Percentiles rank a stretch among this genome's conserved stretches.
Evolutionary conservation across 1,140 invertebrate genomes (phyloP).

Genomic region (Bacillus rossius): DNA sequence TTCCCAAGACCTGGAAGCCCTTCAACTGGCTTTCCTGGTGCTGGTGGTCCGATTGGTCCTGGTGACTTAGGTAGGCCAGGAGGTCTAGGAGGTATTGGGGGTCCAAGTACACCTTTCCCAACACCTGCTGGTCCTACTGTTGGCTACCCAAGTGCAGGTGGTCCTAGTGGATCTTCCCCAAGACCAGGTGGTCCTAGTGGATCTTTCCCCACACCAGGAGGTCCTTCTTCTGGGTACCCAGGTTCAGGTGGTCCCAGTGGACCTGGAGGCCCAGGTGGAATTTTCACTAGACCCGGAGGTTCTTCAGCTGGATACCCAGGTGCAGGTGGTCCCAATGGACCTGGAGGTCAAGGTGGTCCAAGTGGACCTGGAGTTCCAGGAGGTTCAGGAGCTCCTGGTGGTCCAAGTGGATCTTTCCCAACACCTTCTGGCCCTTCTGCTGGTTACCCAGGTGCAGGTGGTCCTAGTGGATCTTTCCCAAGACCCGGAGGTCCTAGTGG

Average conservation of each 20-base stretch:
- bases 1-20: conserved; percentile 10
- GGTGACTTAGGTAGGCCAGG: neutral
- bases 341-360: neutral
- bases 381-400: neutral
- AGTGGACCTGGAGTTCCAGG: conserved; percentile 20
- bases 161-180: conserved; percentile 12
- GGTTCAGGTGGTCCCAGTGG: conserved; percentile 11
- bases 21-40: neutral
- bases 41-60: conserved; percentile 13
- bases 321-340: neutral
- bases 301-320: neutral
- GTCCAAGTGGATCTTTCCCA: neutral
- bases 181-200: conserved; percentile 12
- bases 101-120: conserved; percentile 1
- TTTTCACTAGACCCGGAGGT: neutral
- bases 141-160: neutral
- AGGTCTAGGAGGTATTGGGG: conserved; percentile 11
- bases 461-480: neutral
- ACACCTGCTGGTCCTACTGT: neutral
- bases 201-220: conserved; percentile 8
- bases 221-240: conserved; percentile 14
- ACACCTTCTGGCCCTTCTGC: neutral
- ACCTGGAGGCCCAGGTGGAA: conserved; percentile 5
- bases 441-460: neutral
- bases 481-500: conserved; percentile 1